Base-by-base conservation (phyloP, 2,113 vertebrate genomes). In the Pseudopodoces humilis region DNA sequence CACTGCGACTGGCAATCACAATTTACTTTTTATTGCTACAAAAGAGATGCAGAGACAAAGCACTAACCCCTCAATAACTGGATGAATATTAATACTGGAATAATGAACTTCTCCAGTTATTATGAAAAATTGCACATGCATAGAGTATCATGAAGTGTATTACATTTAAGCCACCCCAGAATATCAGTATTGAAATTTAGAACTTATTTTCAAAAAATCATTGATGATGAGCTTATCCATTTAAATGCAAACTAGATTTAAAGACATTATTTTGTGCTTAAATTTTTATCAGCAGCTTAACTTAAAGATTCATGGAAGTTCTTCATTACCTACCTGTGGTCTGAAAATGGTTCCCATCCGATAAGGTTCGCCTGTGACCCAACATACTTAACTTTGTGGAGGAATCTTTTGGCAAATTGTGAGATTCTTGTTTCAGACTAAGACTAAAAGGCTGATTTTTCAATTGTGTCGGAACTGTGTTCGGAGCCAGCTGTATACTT, bases 341-440 rank as follows among this genome's bases (percentile, higher is more conserved):
- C 37, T 47, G 88, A 63, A 89, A 92, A 75, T 90, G 86, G 56
- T 41, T 97, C 88, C 97, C 97, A 63, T 97, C 97, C 13, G 97
- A 97, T 74, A 91, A 47, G 12, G 96, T 91, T 91, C 94, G 88
- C 39, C 95, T 88, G 74, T 97, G 98, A 78, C 86, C 35, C 7
- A 83, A 65, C 4, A 56, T 39, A 84, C 30, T 76, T 28, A 79
- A 80, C 28, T 88, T 96, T 10, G 50, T 44, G 5, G 49, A 70
- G 27, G 82, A 88, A 71, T 72, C 20, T 63, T 74, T 59, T 88
- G 91, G 74, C 85, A 75, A 13, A 3, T 81, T 78, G 67, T 81
- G 87, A 67, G 13, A 62, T 35, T 83, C 92, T 74, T 83, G 87
- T 39, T 89, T 92, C n/a, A 43, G 67, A 93, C 41, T 50, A 52